Base-by-base conservation (phyloP, 1,140 invertebrate genomes). In the Euborellia annulipes region DNA sequence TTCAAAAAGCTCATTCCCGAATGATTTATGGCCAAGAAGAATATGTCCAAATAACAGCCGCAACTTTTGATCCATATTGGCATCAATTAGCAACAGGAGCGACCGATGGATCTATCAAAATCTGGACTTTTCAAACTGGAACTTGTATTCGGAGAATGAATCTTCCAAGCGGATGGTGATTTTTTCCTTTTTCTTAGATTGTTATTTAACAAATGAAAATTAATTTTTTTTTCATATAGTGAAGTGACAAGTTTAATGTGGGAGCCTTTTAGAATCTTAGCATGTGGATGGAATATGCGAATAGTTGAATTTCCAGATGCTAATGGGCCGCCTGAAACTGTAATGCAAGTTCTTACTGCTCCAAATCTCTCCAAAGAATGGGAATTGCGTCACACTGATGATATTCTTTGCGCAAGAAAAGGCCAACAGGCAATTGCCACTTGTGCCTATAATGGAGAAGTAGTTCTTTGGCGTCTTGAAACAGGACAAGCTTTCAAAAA, bases 71-170 rank as follows among this genome's bases (percentile, higher is more conserved):
- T 62, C 70, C 73, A 1, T 68, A 73, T 1, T 63, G 74, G 43
- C 75, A 81, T 52, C 65, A 78, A 37, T 63, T 87, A 3, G 54
- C 84, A 0, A 83, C 80, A 0, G 79, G 78, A 0, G 79, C 75
- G 1, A 67, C 71, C 37, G 71, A 81, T 58, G 79, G 79, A 22
- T 68, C 70, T 2, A 46, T 67, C 22, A 67, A 78, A 67, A 72
- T 84, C 6, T 87, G 84, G 84, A 82, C 84, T 57, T 85, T 84
- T 52, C 84, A 82, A 55, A 76, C 77, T 19, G 79, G 79, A 0
- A 66, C 67, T 1, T 81, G 78, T 52, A 55, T 83, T 21, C 61
- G 74, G 45, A 70, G 68, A 21, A 72, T 82, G 73, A 57, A 59
- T 20, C 72, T 78, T 17, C 70, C 73, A 46, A 38, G 14, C 22